phyloP scores from a whole-genome alignment of 2,888 invertebrate species.

The Cryptus armator region DNA sequence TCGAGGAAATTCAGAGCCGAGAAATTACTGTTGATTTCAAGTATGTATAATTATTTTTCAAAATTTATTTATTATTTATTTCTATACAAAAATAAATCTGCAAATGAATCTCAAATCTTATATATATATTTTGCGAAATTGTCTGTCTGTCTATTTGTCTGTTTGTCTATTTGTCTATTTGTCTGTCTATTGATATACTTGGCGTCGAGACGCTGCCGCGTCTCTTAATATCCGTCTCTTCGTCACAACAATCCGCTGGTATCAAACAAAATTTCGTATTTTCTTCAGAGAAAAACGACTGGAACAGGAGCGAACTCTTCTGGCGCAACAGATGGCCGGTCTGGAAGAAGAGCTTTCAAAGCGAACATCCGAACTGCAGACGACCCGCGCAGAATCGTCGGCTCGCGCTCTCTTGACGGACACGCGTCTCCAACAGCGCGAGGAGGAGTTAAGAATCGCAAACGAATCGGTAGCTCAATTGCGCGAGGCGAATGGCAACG shows the following conservation, averaged over 20 bases:
- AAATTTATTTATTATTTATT: conserved; percentile 7
- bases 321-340: conserved; percentile 92
- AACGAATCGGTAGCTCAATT: conserved; percentile 90
- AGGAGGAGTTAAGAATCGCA: conserved; percentile 91
- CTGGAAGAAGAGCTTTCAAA: conserved; percentile 92
- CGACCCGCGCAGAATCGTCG: conserved; percentile 91
- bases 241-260: not conserved
- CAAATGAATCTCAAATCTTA: conserved; percentile 70
- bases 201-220: too few relatives aligned
- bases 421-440: conserved; percentile 91
- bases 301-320: conserved; percentile 92
- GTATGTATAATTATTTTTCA: conserved; percentile 78
- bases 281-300: conserved; percentile 90
- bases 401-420: conserved; percentile 89
- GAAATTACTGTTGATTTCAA: conserved; percentile 92
- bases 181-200: too few relatives aligned
- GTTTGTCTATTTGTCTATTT: too few relatives aligned
- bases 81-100: not conserved
- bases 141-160: not conserved
- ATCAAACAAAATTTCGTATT: not conserved
- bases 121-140: conserved; percentile 59
- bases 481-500: conserved; percentile 90
- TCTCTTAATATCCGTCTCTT: not conserved
- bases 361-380: conserved; percentile 92
- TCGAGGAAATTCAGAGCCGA: conserved; percentile 93